Base-by-base conservation (phyloP, 1,140 invertebrate genomes). In the Drosophila ohnishii region DNA sequence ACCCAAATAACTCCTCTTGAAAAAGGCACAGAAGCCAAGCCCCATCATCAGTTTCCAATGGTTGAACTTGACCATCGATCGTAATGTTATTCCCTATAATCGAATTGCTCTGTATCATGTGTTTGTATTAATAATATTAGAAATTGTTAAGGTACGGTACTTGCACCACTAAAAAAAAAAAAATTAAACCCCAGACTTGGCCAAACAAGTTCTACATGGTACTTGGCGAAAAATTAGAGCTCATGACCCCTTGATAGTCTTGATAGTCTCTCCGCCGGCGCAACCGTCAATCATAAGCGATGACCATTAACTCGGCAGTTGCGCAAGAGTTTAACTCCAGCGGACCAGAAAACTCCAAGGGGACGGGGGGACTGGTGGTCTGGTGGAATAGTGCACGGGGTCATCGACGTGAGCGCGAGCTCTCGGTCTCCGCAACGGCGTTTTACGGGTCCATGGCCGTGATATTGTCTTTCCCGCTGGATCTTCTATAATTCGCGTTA, bases 191-290 rank as follows among this genome's bases (percentile, higher is more conserved):
- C 22, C 19, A 39, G 42, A 16, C 51, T 50, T 28, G 9, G 34
- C 40, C 51, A 58, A 59, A 48, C 65, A 35, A 71, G 51, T 59
- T 71, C 44, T 70, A 40, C 51, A 70, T 71, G 67, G 65, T 71
- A 71, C 67, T 66, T 65, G 63, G 51, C 74, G 44, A 76, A 62
- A 61, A 70, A 63, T 64, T 62, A 79, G 63, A 87, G 82, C 81
- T 87, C 83, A 86, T 75, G 76, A 82, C 79, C 83, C 80, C 78
- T 83, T 80, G 63, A 85, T 77, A 65, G 81, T 62, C 50, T 82
- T 56, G 51, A 55, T 55, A 55, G 51, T 55, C 34, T 37, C 51
- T 55, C 51, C 34, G 55, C 37, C 62, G 48, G 64, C 70, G 53
- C 66, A 69, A 83, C 79, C 84, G 80, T 78, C 75, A 63, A 78